Evolutionary conservation across 1,140 invertebrate species (phyloP).

Genomic region (Sarcophaga bullata): DNA sequence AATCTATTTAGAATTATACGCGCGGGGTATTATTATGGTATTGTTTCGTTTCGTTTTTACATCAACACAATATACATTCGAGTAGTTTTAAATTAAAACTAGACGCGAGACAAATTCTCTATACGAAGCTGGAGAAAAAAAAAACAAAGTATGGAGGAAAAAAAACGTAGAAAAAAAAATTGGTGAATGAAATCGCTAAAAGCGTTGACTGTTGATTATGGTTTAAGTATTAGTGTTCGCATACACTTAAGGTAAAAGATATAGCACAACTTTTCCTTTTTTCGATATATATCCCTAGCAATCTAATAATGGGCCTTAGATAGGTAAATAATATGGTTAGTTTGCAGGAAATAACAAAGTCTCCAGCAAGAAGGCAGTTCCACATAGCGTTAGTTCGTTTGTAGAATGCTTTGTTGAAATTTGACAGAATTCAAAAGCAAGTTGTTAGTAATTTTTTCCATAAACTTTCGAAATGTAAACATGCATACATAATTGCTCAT

Average conservation of each 20-base stretch:
- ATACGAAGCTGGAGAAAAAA: too few species aligned
- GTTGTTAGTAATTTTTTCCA: too few species aligned
- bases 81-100: conserved; percentile 22
- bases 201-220: conserved; percentile 20
- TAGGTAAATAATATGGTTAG: too few species aligned
- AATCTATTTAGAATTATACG: background rate
- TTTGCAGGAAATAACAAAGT: too few species aligned
- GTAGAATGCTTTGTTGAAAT: too few species aligned
- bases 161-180: background rate
- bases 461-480: too few species aligned
- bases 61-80: background rate
- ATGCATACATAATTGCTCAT: too few species aligned
- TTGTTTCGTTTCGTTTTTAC: background rate
- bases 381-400: too few species aligned
- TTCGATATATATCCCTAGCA: too few species aligned
- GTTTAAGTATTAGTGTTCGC: background rate
- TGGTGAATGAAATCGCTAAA: conserved; percentile 2
- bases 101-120: conserved; percentile 21
- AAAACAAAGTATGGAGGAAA: background rate
- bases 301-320: too few species aligned
- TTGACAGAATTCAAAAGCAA: too few species aligned
- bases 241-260: background rate
- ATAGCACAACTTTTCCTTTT: background rate
- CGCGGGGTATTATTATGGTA: background rate
- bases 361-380: too few species aligned